A percentile compares a stretch with the other conserved stretches of the same genome.
Conservation (phyloP, 2,888 invertebrate species). For the Dichetophora obliterata region DNA sequence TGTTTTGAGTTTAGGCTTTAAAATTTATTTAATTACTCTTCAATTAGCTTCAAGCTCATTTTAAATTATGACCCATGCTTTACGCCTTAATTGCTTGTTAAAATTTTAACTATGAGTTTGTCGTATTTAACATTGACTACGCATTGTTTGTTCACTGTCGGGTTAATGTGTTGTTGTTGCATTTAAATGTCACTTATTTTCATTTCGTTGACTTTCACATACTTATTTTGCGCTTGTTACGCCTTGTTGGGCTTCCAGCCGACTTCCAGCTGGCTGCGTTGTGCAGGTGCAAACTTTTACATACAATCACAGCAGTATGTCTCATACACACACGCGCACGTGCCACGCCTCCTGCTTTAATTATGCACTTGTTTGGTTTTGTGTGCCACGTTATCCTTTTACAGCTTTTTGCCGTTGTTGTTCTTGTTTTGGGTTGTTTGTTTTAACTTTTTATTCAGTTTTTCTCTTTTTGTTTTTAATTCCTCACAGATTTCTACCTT, state of each 20-base stretch:
- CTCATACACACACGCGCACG: neutral
- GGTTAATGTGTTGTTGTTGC: conserved; percentile 47
- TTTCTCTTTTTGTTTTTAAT: neutral
- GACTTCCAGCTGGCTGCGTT: neutral
- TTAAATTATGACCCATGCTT: too few species aligned
- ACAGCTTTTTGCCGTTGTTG: neutral
- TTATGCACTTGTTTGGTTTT: conserved; percentile 24
- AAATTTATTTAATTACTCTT: neutral
- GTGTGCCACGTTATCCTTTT: neutral
- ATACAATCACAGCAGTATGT: neutral
- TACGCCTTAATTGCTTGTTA: neutral
- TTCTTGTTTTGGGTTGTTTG: neutral
- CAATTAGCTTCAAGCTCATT: too few species aligned
- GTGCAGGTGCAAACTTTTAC: neutral
- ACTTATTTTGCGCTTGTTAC: neutral
- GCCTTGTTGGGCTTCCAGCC: neutral
- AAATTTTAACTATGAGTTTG: neutral
- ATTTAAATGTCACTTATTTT: conserved; percentile 42
- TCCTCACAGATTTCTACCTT: neutral
- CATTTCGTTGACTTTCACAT: conserved; percentile 21
- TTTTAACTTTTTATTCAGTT: neutral
- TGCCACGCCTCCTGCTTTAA: conserved; percentile 15
- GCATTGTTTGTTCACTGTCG: conserved; percentile 27
- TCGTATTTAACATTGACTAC: neutral
- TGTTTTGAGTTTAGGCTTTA: neutral